Evolutionary conservation across 2,888 invertebrate genomes (phyloP), one percentile per base, ranked within the genome.

Genomic region (Augiades crinisus): DNA sequence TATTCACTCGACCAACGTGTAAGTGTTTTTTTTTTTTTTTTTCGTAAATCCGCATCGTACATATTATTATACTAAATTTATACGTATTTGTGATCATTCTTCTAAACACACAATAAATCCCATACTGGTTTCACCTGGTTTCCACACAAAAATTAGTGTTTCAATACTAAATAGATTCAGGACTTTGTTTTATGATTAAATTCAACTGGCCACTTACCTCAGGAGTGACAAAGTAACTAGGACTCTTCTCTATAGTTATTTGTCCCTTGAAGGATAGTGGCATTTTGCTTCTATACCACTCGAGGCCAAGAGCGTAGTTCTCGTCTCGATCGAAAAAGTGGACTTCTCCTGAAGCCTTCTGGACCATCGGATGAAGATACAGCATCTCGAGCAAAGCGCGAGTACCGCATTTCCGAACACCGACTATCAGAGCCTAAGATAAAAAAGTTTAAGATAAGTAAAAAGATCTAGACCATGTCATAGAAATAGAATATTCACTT

Each of bases 281-380:
- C 98, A 99, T 98, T 78, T 96, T 96, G 73, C 94, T 94, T 55
- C 96, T 90, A 82, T 99, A 99, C 99, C 99, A 99, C 56, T 98
- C 97, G 54, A 98, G 90, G 0, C 99, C 99, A 59, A 94, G 92
- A 47, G 93, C 92, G 80, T 98, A 99, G 79, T 98, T 98, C 68
- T 96, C 96, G 72, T 96, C 96, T 47, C 97, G 92, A 86, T 99
- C 98, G 83, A 99, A 99, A 90, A 98, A 99, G 82, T 99, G 99
- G 24, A 98, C 96, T 86, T 99, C 99, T 14, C 97, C 96, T 10
- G 96, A 95, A 1, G 98, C 97, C 72, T 96, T 97, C 78, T 96
- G 96, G 52, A 98, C 95, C 89, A 94, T 93, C 8, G 96, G 96
- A 88, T 99, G 99, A 43, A 99, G 92, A 77, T 97, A 96, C 45